Base-by-base conservation (phyloP, 2,113 vertebrate genomes). In the Ahaetulla prasina region DNA sequence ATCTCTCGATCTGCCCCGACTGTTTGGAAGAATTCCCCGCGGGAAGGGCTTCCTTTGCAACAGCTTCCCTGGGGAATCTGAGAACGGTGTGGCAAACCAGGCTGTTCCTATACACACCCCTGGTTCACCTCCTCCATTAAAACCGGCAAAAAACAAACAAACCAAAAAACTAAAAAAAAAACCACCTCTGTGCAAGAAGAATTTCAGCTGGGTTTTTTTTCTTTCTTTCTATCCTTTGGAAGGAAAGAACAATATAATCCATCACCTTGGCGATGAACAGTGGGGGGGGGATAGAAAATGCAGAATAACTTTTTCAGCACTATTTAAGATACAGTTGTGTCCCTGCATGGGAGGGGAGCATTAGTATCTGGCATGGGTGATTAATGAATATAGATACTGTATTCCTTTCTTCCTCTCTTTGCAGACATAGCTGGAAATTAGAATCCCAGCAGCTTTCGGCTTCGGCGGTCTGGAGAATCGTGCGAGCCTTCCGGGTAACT, bases 161-260 rank as follows among this genome's bases (percentile, higher is more conserved):
- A 11, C 22, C 5, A 18, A 54, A 3, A 55, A 20, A 22, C 23
- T 0, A 0, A 8, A 25, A 57, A 53, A 16, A 0, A 7, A 0
- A 0, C 45, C 45, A 47, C 45, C 23, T 8, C 55, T 57, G 55
- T 53, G 18, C 16, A 20, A 53, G 2, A 8, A 63, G 60, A 68
- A 68, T n/a, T 22, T 80, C 68, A 80, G 68, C 68, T 39, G 18
- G 3, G 1, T 5, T 68, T 20, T 39, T n/a, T 68, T 5, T 6
- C 0, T 0, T 27, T 11, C 30, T 9, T 5, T 49, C 9, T 2
- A 2, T 20, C 18, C 18, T 80, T 80, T 80, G 18, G 8, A 8
- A 80, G 8, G 18, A 80, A 80, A 80, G 68, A 80, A 80, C 68
- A 80, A 80, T 80, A 43, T 80, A 80, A 39, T 80, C 68, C 68